Evolutionary conservation across 2,797 vertebrate genomes (phyloP).

Genomic region (Glossophaga mutica): DNA sequence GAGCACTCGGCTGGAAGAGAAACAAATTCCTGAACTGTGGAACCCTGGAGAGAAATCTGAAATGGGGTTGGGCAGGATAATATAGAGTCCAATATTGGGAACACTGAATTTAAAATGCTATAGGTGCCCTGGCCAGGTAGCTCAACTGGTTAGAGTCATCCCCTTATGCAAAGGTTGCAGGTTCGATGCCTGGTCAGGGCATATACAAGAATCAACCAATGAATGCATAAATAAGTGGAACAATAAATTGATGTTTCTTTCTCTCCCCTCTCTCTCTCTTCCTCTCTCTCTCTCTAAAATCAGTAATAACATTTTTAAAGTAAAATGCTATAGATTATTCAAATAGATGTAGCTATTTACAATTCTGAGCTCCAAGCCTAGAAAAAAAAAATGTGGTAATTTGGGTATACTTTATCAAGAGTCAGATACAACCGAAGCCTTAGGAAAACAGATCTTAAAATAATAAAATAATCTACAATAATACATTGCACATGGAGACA

Average conservation of each 20-base stretch:
- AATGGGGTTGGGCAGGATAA: not conserved
- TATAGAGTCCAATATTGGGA: not conserved
- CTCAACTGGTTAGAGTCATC: too few relatives aligned
- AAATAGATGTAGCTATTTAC: not conserved
- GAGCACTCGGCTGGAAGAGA: not conserved
- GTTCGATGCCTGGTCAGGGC: too few relatives aligned
- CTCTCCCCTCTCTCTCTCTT: too few relatives aligned
- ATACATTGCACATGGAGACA: not conserved
- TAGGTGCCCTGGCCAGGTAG: too few relatives aligned
- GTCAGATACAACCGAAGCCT: not conserved
- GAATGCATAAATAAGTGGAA: too few relatives aligned
- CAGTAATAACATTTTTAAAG: too few relatives aligned
- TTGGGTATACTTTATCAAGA: not conserved
- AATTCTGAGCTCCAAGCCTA: not conserved
- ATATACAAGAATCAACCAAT: too few relatives aligned
- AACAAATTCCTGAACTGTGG: not conserved
- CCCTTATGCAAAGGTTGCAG: too few relatives aligned
- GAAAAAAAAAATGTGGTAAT: not conserved
- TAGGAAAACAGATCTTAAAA: not conserved
- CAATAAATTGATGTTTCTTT: too few relatives aligned
- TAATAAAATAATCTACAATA: not conserved
- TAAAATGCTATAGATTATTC: not conserved
- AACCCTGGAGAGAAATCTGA: not conserved
- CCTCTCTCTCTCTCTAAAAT: too few relatives aligned
- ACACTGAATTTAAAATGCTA: not conserved